Conservation (phyloP, 2,888 invertebrate species). For the Rhingia rostrata region DNA sequence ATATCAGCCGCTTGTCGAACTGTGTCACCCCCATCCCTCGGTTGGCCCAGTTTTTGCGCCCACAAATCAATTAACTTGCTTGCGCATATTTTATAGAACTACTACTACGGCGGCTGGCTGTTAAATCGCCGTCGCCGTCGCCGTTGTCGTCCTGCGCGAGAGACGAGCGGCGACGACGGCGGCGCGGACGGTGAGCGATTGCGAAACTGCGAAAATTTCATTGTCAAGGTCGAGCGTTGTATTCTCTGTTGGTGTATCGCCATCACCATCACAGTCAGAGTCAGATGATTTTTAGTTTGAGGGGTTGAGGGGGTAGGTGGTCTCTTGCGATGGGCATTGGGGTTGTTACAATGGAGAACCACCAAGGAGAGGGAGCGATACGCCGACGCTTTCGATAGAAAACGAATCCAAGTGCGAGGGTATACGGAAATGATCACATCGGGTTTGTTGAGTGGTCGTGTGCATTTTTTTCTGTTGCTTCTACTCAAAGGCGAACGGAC, state of each 20-base stretch:
- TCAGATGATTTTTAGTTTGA: conserved; percentile 35
- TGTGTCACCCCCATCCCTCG: conserved; percentile 24
- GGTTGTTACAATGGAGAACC: conserved; percentile 48
- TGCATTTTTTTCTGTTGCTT: conserved; percentile 3
- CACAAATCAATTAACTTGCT: conserved; percentile 70
- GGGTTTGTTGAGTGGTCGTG: conserved; percentile 30
- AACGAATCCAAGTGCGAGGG: conserved; percentile 39
- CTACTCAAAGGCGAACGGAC: conserved; percentile 4
- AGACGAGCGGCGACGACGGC: not conserved
- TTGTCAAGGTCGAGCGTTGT: conserved; percentile 76
- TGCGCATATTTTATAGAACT: conserved; percentile 58
- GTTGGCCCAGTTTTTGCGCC: conserved; percentile 70
- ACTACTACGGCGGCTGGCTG: not conserved
- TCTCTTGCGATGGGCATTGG: not conserved
- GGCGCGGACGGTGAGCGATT: conserved; percentile 39
- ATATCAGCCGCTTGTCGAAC: conserved; percentile 12
- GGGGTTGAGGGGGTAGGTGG: not conserved
- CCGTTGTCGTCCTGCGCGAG: not conserved
- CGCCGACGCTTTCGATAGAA: conserved; percentile 56
- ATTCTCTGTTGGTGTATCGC: conserved; percentile 36
- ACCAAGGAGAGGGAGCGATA: conserved; percentile 9
- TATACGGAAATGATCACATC: conserved; percentile 58
- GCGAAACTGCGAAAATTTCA: conserved; percentile 76
- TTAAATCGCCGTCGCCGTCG: not conserved
- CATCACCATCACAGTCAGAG: conserved; percentile 19